These are phyloP conservation scores for Triplophysa yarkandensis DNA, from an alignment of 2,797 vertebrate species.

Conservation along the genomic window DNA sequence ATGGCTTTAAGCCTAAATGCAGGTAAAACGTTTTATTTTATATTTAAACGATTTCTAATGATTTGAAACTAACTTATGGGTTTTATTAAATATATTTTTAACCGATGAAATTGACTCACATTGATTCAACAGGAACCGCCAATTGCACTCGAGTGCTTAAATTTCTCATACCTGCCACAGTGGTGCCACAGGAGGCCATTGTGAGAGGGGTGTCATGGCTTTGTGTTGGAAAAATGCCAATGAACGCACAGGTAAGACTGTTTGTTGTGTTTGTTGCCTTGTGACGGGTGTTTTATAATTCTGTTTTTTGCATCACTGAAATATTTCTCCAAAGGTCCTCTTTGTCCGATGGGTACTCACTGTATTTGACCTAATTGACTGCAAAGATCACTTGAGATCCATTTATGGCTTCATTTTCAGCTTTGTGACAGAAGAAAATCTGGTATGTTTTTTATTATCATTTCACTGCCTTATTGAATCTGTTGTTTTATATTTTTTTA, in stretches of 20 bases:
- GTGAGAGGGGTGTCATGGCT: constrained; percentile 85
- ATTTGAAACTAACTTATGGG: too few relatives aligned
- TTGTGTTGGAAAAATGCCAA: constrained; percentile 79
- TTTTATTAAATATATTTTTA: too few relatives aligned
- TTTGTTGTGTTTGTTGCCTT: neutral
- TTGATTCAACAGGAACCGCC: constrained; percentile 59
- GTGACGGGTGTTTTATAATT: neutral
- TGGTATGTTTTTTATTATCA: constrained; percentile 72
- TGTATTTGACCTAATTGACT: constrained; percentile 90
- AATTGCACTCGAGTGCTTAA: constrained; percentile 79
- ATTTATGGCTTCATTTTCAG: constrained; percentile 93
- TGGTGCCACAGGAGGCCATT: constrained; percentile 82
- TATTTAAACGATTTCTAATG: too few relatives aligned
- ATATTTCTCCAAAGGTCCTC: constrained; percentile 74
- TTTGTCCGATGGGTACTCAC: constrained; percentile 93
- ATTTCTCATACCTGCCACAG: constrained; percentile 83
- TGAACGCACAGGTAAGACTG: constrained; percentile 79
- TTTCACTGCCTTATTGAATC: neutral
- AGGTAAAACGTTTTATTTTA: constrained; percentile 71
- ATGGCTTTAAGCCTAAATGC: constrained; percentile 84
- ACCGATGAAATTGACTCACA: neutral
- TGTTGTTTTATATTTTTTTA: too few relatives aligned
- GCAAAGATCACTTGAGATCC: constrained; percentile 83
- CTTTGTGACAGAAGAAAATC: constrained; percentile 83
- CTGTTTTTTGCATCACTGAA: neutral